Percentiles rank a stretch among this genome's conserved stretches.
These are phyloP conservation scores for Megastigmus dorsalis DNA, from an alignment of 2,888 invertebrate genomes.

Conservation along the genomic window DNA sequence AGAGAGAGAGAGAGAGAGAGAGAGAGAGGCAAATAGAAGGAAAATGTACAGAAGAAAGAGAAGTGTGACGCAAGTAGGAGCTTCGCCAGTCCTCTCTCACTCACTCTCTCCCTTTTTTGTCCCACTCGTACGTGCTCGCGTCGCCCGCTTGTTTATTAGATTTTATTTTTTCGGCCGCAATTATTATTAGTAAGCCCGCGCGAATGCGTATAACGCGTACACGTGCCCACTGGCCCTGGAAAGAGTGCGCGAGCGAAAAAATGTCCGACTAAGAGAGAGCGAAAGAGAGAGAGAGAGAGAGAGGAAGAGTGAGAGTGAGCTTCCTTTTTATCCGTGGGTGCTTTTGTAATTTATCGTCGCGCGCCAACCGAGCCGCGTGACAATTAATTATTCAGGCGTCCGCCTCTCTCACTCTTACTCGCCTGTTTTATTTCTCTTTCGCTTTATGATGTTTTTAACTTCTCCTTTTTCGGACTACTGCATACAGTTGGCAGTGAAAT, in stretches of 20 bases:
- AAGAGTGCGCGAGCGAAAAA: conserved; percentile 22
- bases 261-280: conserved; percentile 33
- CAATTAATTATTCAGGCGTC: conserved; percentile 54
- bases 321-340: conserved; percentile 51
- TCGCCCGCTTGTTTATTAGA: conserved; percentile 16
- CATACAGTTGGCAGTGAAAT: not conserved
- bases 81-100: not conserved
- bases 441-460: conserved; percentile 4
- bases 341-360: conserved; percentile 53
- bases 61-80: conserved; percentile 3
- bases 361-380: conserved; percentile 28
- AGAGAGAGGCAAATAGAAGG: not conserved
- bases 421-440: not conserved
- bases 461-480: no score
- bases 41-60: not conserved
- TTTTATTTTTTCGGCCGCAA: conserved; percentile 45
- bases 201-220: not conserved
- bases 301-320: conserved; percentile 23
- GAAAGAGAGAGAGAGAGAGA: conserved; percentile 22
- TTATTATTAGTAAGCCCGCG: conserved; percentile 45
- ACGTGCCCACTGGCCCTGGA: conserved; percentile 4
- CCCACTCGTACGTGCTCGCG: conserved; percentile 26
- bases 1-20: not conserved
- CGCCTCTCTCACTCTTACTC: conserved; percentile 7
- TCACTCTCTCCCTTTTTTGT: no score